phyloP scores from a whole-genome alignment of 2,113 vertebrate genomes.

The Brachionichthys hirsutus region DNA sequence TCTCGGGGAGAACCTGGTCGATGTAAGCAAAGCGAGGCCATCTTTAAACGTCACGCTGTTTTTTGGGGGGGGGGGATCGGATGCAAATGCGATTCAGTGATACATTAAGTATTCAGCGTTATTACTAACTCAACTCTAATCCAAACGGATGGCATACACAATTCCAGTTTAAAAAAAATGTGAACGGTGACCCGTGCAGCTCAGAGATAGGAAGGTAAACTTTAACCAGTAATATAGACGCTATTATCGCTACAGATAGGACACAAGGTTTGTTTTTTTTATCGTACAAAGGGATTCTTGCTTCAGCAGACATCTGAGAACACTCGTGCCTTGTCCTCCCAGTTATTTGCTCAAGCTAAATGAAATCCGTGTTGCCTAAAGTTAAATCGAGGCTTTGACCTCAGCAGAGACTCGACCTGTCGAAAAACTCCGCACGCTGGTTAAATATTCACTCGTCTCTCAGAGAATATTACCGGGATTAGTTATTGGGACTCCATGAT shows the following conservation, averaged over 20 bases:
- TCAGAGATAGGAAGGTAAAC: conserved; percentile 40
- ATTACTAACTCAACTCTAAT: too few relatives aligned
- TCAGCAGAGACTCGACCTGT: conserved; percentile 2
- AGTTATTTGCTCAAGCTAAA: neutral
- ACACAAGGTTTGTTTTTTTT: neutral
- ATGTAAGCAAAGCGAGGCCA: too few relatives aligned
- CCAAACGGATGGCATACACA: too few relatives aligned
- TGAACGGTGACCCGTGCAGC: conserved; percentile 21
- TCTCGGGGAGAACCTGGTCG: too few relatives aligned
- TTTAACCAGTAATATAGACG: conserved; percentile 48
- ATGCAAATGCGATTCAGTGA: too few relatives aligned
- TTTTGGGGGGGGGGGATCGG: too few relatives aligned
- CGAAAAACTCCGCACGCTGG: conserved; percentile 54
- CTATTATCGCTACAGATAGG: conserved; percentile 2
- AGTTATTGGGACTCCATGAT: conserved; percentile 44
- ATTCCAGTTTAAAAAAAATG: neutral
- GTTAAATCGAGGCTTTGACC: conserved; percentile 7
- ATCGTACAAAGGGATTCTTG: neutral
- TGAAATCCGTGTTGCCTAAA: too few relatives aligned
- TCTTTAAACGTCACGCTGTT: too few relatives aligned
- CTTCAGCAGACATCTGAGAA: conserved; percentile 14
- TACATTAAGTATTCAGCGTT: too few relatives aligned
- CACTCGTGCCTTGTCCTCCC: neutral
- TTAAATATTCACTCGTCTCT: conserved; percentile 63
- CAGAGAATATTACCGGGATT: conserved; percentile 6